Evolutionary conservation across 2,888 invertebrate species (phyloP).

Genomic region (Muscina levida): DNA sequence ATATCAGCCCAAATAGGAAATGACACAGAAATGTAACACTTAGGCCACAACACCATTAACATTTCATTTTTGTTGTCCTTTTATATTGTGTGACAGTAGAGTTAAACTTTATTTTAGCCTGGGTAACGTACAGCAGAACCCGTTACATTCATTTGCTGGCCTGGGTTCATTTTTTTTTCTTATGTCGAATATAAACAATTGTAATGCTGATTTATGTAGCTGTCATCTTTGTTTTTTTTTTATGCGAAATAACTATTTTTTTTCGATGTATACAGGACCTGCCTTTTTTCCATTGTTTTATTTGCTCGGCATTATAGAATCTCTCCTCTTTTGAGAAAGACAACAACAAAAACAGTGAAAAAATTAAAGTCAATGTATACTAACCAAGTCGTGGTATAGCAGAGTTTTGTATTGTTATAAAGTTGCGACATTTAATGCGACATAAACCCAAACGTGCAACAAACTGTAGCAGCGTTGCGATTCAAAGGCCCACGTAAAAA

Average conservation of each 20-base stretch:
- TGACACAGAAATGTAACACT: constrained; percentile 75
- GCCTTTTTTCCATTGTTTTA: constrained; percentile 21
- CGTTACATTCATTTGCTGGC: not conserved
- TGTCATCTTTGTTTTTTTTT: constrained; percentile 40
- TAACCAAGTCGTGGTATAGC: no score
- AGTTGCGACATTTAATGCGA: constrained; percentile 64
- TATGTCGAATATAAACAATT: constrained; percentile 7
- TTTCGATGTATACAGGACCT: constrained; percentile 24
- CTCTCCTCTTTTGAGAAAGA: not conserved
- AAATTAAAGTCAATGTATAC: constrained; percentile 41
- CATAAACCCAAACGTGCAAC: constrained; percentile 58
- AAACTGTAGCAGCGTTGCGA: constrained; percentile 9
- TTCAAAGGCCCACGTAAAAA: constrained; percentile 13
- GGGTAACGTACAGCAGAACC: not conserved
- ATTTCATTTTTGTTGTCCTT: constrained; percentile 39
- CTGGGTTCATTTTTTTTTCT: not conserved
- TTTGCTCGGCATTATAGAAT: not conserved
- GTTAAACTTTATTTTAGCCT: constrained; percentile 13
- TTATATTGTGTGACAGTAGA: constrained; percentile 5
- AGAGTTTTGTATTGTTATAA: constrained; percentile 53
- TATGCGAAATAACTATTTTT: constrained; percentile 26
- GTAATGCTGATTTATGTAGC: constrained; percentile 43
- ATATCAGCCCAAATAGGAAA: constrained; percentile 68
- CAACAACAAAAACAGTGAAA: constrained; percentile 3
- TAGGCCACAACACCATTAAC: constrained; percentile 67